phyloP scores from a whole-genome alignment of 2,113 vertebrate genomes.

The Corvus moneduloides region DNA sequence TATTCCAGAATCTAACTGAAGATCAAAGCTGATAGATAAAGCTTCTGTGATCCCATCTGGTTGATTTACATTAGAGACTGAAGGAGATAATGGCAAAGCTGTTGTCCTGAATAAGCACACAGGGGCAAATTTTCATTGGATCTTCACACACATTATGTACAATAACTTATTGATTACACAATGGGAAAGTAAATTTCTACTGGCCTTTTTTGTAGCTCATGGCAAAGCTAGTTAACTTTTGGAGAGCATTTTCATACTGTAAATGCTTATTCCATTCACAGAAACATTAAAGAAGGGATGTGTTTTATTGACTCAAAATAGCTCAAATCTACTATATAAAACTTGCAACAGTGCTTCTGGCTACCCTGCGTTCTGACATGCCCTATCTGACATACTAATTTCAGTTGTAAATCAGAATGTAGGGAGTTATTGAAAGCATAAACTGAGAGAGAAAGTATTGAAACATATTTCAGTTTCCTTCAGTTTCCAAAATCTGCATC shows the following conservation, averaged over 20 bases:
- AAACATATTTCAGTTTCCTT: background rate
- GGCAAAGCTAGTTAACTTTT: background rate
- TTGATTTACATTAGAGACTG: background rate
- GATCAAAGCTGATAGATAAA: background rate
- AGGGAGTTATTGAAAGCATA: background rate
- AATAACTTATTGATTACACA: background rate
- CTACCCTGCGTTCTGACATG: accelerated
- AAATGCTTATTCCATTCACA: background rate
- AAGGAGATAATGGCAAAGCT: background rate
- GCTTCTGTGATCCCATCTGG: background rate
- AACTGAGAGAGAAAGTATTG: background rate
- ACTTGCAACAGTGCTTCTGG: background rate
- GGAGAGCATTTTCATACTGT: background rate
- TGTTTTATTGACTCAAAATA: background rate
- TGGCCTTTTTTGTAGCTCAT: background rate
- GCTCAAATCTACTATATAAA: background rate
- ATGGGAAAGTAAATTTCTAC: background rate
- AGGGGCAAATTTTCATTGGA: background rate
- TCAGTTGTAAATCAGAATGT: background rate
- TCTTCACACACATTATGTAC: background rate
- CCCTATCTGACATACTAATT: background rate
- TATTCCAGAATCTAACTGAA: background rate
- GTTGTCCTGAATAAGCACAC: background rate
- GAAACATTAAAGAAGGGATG: background rate
- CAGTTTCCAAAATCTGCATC: background rate